Base-by-base conservation (phyloP, 2,113 vertebrate species). In the Strix uralensis region DNA sequence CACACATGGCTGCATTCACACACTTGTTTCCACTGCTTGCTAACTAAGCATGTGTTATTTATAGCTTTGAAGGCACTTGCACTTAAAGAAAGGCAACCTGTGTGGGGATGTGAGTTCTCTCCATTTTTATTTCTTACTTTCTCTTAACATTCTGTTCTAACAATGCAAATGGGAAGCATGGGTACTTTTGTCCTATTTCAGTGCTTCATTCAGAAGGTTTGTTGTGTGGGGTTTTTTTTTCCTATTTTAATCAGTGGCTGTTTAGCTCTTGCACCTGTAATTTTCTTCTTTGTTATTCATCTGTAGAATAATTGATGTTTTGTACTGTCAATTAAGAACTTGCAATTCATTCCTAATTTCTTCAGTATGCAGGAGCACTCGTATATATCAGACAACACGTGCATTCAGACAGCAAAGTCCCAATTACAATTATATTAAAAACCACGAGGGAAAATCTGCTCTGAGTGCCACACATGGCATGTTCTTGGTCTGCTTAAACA, bases 1-100 rank as follows among this genome's bases (percentile, higher is more conserved):
- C 94, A 75, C 92, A 96, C 91, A 95, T 95, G 95, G 74, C 86
- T 91, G 84, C 92, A 73, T 95, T 96, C 84, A 78, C 91, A 88
- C 86, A 30, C 92, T 96, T 80, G 58, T 89, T 95, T 95, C 88
- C 86, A 57, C 81, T 95, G 95, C 96, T 96, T 96, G 92, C 88
- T 96, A 97, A 73, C 95, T 90, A 95, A 95, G 84, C 74, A 47
- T 55, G 86, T 91, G 89, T 91, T 97, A 95, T 94, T 94, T 97
- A 96, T 97, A 95, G 92, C 70, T 85, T 81, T 44, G 36, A 82
- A 95, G 86, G 86, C 96, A 65, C 77, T 91, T 87, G 58, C 27
- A 62, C 81, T 88, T 82, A 21, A 0, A 91, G 81, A 91, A 84
- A 73, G 58, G 84, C 51, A 78, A 94, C 89, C 71, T 83, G 34